Evolutionary conservation across 2,888 invertebrate genomes (phyloP).

Genomic region (Metallyticus violacea): DNA sequence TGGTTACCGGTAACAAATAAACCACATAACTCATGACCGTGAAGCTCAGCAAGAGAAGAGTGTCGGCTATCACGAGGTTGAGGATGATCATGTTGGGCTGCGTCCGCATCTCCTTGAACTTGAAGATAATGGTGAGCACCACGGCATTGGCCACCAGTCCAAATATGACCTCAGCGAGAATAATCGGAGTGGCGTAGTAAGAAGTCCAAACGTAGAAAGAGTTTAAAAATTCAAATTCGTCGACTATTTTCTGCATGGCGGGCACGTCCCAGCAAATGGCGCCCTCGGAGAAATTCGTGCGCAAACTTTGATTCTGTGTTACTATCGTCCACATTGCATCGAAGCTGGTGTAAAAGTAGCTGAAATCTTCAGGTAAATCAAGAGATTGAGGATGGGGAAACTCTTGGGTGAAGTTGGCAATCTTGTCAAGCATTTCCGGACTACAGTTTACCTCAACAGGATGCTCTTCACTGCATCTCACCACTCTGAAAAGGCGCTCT

Average conservation of each 20-base stretch:
- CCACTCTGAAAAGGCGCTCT: background rate
- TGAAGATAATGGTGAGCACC: background rate
- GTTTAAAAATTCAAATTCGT: background rate
- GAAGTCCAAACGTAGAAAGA: background rate
- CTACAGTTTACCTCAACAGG: background rate
- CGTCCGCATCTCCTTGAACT: background rate
- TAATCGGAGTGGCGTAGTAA: background rate
- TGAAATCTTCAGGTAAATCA: background rate
- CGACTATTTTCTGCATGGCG: background rate
- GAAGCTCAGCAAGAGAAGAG: background rate
- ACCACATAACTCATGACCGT: background rate
- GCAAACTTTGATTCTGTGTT: background rate
- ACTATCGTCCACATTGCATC: background rate
- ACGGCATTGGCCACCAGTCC: background rate
- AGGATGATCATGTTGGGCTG: background rate
- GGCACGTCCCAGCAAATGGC: background rate
- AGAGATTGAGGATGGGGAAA: background rate
- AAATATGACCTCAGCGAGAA: background rate
- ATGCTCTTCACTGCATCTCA: background rate
- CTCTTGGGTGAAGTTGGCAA: background rate
- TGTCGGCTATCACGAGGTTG: background rate
- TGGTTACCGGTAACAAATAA: background rate
- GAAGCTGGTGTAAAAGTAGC: background rate
- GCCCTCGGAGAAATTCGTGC: background rate
- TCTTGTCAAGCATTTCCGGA: background rate